Conservation (phyloP, 2,888 invertebrate species). For the Syrphus vitripennis region DNA sequence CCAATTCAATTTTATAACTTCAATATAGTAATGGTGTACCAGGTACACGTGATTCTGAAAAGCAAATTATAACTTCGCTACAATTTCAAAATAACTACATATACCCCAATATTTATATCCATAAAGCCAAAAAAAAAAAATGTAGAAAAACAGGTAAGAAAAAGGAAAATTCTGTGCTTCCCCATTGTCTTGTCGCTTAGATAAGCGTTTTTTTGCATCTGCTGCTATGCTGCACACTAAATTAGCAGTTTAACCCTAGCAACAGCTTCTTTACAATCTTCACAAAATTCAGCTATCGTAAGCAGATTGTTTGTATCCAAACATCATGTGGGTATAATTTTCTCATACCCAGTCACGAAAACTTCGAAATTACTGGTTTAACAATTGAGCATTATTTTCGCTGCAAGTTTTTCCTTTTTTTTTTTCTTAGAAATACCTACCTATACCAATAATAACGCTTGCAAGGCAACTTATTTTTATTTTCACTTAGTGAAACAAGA, state of each 20-base stretch:
- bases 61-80: background rate
- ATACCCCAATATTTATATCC: background rate
- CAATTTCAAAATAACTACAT: background rate
- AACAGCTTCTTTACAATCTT: background rate
- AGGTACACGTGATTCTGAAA: background rate
- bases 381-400: slow-evolving; percentile 46
- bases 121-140: background rate
- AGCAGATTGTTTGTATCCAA: slow-evolving; percentile 9
- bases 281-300: background rate
- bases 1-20: too few relatives aligned
- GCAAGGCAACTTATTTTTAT: slow-evolving; percentile 7
- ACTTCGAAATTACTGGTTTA: slow-evolving; percentile 58
- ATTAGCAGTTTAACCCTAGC: slow-evolving; percentile 15
- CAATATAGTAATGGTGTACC: too few relatives aligned
- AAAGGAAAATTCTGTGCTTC: background rate
- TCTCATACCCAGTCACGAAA: slow-evolving; percentile 53
- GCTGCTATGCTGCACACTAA: background rate
- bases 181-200: background rate
- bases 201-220: background rate
- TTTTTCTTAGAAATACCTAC: background rate
- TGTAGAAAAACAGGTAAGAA: background rate
- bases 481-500: background rate
- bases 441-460: too few relatives aligned
- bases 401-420: background rate
- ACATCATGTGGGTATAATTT: slow-evolving; percentile 49